phyloP scores from a whole-genome alignment of 2,113 vertebrate genomes.

The Melanocharis versteri region DNA sequence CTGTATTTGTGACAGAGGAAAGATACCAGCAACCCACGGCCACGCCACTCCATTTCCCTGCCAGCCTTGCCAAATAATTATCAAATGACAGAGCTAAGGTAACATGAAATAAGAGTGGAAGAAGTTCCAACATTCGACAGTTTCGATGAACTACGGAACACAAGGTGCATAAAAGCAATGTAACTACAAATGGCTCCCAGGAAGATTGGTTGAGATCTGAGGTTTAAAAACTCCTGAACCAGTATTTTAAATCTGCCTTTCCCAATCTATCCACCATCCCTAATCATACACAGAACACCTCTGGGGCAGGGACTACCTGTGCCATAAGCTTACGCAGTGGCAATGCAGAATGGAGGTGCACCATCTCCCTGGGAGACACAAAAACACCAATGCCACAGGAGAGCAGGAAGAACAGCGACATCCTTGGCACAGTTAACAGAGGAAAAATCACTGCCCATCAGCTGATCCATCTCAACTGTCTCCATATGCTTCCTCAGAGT shows the following conservation, averaged over 20 bases:
- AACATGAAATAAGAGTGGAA: not conserved
- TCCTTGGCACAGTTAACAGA: not conserved
- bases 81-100: not conserved
- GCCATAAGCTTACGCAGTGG: accelerated
- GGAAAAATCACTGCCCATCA: not conserved
- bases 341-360: not conserved
- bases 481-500: not conserved
- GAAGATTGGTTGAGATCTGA: not conserved
- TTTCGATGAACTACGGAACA: not conserved
- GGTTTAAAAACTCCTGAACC: not conserved
- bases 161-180: not conserved
- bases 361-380: not conserved
- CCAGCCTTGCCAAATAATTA: not conserved
- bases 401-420: not conserved
- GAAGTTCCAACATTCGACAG: not conserved
- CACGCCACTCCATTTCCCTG: not conserved
- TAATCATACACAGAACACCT: not conserved
- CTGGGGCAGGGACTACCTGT: not conserved
- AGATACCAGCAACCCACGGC: not conserved
- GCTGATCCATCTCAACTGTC: not conserved
- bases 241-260: not conserved
- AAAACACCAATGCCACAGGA: not conserved
- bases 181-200: not conserved
- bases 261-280: not conserved
- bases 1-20: not conserved